Conservation (phyloP, 92 coral and sea anemone species). For the Chrysogorgia sp. region DNA sequence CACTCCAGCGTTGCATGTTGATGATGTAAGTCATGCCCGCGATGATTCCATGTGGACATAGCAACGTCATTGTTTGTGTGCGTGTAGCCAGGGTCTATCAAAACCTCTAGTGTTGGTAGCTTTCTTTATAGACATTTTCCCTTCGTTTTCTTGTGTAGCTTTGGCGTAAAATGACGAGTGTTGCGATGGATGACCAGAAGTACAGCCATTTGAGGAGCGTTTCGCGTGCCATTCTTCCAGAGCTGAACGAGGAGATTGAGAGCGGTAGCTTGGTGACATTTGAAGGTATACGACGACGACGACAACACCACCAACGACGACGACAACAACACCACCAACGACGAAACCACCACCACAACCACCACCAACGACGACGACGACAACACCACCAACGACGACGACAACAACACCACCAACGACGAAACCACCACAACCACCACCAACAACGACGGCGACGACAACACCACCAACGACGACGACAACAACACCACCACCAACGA, state of each 20-base stretch:
- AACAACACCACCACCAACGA: not conserved
- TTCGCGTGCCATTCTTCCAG: constrained; percentile 6
- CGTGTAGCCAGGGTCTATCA: not conserved
- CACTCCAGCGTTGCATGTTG: not conserved
- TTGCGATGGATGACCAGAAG: constrained; percentile 9
- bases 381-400: too few relatives aligned
- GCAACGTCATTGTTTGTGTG: not conserved
- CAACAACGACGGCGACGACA: not conserved
- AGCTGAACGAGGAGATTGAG: constrained; percentile 8
- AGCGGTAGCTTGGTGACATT: constrained; percentile 5
- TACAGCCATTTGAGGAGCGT: constrained; percentile 9
- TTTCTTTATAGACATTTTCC: not conserved
- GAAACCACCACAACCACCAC: too few relatives aligned
- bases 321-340: too few relatives aligned
- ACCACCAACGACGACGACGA: too few relatives aligned
- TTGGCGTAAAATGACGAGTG: constrained; percentile 27
- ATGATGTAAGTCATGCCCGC: constrained; percentile 1
- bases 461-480: not conserved
- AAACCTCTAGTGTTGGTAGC: not conserved
- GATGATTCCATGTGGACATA: too few relatives aligned
- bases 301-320: too few relatives aligned
- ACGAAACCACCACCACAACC: too few relatives aligned
- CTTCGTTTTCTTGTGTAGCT: not conserved
- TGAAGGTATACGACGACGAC: not conserved
- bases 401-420: too few relatives aligned